Evolutionary conservation across 2,797 vertebrate genomes (phyloP).

Genomic region (Hoplostethus atlanticus): DNA sequence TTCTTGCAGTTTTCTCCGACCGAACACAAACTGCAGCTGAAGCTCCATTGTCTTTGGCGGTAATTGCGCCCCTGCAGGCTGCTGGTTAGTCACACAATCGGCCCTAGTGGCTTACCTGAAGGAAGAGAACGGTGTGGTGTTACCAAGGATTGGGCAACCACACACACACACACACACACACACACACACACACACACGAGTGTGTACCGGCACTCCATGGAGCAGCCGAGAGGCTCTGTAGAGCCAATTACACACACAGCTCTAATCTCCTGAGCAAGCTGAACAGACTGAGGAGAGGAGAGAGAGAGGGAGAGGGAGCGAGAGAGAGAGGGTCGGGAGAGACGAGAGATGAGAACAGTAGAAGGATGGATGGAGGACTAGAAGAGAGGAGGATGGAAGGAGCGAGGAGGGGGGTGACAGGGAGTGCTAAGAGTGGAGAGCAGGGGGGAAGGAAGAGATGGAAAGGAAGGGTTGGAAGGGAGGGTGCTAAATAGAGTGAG

Average conservation of each 20-base stretch:
- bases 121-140: conserved; percentile 30
- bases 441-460: not conserved
- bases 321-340: conserved; percentile 14
- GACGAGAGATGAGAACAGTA: not conserved
- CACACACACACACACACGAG: not conserved
- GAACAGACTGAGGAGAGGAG: conserved; percentile 33
- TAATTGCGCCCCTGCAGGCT: conserved; percentile 66
- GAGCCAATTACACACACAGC: conserved; percentile 74
- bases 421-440: conserved; percentile 8
- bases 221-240: conserved; percentile 60
- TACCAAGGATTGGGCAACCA: conserved; percentile 26
- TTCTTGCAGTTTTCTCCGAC: conserved; percentile 43
- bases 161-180: conserved; percentile 7
- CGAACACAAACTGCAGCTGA: conserved; percentile 35
- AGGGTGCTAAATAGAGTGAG: not conserved
- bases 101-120: conserved; percentile 63
- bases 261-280: conserved; percentile 63
- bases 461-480: not conserved
- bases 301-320: not conserved
- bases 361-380: not conserved
- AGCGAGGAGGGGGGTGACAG: not conserved
- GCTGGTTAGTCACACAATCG: conserved; percentile 54
- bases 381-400: conserved; percentile 3
- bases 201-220: conserved; percentile 42
- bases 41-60: conserved; percentile 66